A percentile compares a stretch with the other conserved stretches of the same genome.
phyloP scores from a whole-genome alignment of 2,888 invertebrate species.

The Drosophila kambysellisi region DNA sequence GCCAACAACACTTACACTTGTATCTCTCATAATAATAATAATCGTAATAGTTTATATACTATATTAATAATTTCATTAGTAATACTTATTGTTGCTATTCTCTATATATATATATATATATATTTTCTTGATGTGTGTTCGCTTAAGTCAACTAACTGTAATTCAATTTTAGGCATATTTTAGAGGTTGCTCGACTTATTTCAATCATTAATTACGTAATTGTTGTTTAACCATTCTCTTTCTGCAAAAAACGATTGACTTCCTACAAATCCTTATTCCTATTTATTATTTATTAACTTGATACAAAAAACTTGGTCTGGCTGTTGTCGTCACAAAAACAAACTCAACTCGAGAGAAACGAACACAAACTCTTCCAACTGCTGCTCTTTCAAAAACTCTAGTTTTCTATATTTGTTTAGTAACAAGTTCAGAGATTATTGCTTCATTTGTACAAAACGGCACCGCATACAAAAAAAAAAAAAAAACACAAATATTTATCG shows the following conservation, averaged over 20 bases:
- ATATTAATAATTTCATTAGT: slow-evolving; percentile 62
- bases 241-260: slow-evolving; percentile 27
- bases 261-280: not conserved
- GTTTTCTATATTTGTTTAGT: slow-evolving; percentile 35
- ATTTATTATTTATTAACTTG: slow-evolving; percentile 4
- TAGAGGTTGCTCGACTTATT: slow-evolving; percentile 57
- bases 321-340: slow-evolving; percentile 20
- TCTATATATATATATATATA: slow-evolving; percentile 10
- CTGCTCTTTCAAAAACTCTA: slow-evolving; percentile 11
- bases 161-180: slow-evolving; percentile 55
- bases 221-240: slow-evolving; percentile 9
- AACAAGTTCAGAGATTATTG: slow-evolving; percentile 59
- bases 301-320: slow-evolving; percentile 56
- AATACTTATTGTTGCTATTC: slow-evolving; percentile 62
- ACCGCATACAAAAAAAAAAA: slow-evolving; percentile 30
- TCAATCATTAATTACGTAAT: slow-evolving; percentile 23
- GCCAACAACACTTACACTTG: slow-evolving; percentile 31
- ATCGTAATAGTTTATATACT: slow-evolving; percentile 31
- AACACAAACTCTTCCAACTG: slow-evolving; percentile 6
- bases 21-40: slow-evolving; percentile 40
- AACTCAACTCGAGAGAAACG: slow-evolving; percentile 13
- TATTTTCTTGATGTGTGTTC: slow-evolving; percentile 43
- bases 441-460: slow-evolving; percentile 63
- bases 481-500: slow-evolving; percentile 32
- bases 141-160: slow-evolving; percentile 31